Base-by-base conservation (phyloP, 2,113 vertebrate species). In the Boleophthalmus pectinirostris region DNA sequence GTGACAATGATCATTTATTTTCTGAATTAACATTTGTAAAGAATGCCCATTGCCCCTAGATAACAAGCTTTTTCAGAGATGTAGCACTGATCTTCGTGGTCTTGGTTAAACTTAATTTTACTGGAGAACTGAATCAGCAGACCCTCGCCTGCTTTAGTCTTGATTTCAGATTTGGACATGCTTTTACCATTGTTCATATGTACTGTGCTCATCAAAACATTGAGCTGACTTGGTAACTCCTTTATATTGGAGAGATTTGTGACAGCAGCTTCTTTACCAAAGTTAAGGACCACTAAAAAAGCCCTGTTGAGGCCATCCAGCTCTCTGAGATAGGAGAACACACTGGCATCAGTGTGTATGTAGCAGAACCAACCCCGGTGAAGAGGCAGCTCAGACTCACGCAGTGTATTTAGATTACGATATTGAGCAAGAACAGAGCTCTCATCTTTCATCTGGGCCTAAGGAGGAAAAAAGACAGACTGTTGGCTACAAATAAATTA, bases 331-430 rank as follows among this genome's bases (percentile, higher is more conserved):
- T 94, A 98, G 3, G 91, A 90, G 8, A 98, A 95, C 16, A 94
- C 66, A 0, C 89, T 49, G 1, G 77, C 74, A 51, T 97, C 94
- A 0, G 84, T 91, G 73, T 91, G 92, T 80, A 96, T 0, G 33
- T 92, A 92, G 90, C 98, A 99, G 89, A 97, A 93, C 98, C 98
- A 99, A 0, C 98, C 98, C 1, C 96, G 93, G 1, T 86, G 92
- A 35, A 99, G 77, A 0, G 94, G 82, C 4, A 96, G 82, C 72
- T 97, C 96, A 0, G 61, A 68, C 77, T 77, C 80, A 1, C 93
- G 95, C 49, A 99, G 93, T 0, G 0, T 47, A 65, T 81, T 94
- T 72, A 99, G 89, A 18, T 91, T 89, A 68, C 95, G 91, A 82
- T 98, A 99, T 64, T 98, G 79, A 25, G 85, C 89, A 85, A 99